Percentiles rank a stretch among this genome's conserved stretches.
Evolutionary conservation across 1,140 invertebrate species (phyloP).

Genomic region (Philopotamus ludificatus): DNA sequence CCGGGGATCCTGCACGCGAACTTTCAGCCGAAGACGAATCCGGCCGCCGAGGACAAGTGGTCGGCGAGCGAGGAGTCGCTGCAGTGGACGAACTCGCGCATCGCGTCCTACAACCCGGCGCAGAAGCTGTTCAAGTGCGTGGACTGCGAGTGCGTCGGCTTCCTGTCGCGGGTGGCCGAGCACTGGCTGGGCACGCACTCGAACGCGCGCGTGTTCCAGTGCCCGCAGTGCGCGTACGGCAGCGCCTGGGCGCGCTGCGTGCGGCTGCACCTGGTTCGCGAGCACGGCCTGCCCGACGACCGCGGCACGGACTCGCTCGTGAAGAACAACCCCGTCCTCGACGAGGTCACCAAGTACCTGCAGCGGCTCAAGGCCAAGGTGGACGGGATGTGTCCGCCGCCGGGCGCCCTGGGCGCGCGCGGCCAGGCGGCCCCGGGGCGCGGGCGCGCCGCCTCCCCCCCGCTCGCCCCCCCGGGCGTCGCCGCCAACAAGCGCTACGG

Average conservation of each 20-base stretch:
- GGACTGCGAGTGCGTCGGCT: conserved; percentile 76
- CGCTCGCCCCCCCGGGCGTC: conserved; percentile 39
- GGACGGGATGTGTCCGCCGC: conserved; percentile 47
- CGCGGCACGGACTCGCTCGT: conserved; percentile 59
- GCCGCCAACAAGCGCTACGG: conserved; percentile 71
- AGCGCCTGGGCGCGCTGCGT: conserved; percentile 75
- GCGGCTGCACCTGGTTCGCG: conserved; percentile 68
- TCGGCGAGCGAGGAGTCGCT: conserved; percentile 66
- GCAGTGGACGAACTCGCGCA: conserved; percentile 69
- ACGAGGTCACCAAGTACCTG: conserved; percentile 71
- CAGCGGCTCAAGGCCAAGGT: conserved; percentile 66
- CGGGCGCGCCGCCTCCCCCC: conserved; percentile 42
- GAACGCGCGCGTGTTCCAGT: conserved; percentile 70
- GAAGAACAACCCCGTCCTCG: conserved; percentile 71
- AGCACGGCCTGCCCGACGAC: conserved; percentile 64
- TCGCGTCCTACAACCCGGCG: conserved; percentile 69
- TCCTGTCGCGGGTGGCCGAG: conserved; percentile 75
- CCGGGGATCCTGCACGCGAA: conserved; percentile 59
- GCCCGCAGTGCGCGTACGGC: conserved; percentile 71
- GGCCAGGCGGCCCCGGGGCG: conserved; percentile 43
- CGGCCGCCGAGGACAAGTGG: conserved; percentile 65
- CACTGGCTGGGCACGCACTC: conserved; percentile 83
- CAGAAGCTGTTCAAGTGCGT: conserved; percentile 73
- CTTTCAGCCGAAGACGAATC: conserved; percentile 54
- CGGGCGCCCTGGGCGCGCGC: conserved; percentile 42